A percentile compares a stretch with the other conserved stretches of the same genome.
Conservation (phyloP, 53 echinoderm and acorn worm genomes). For the Apostichopus leukothele region DNA sequence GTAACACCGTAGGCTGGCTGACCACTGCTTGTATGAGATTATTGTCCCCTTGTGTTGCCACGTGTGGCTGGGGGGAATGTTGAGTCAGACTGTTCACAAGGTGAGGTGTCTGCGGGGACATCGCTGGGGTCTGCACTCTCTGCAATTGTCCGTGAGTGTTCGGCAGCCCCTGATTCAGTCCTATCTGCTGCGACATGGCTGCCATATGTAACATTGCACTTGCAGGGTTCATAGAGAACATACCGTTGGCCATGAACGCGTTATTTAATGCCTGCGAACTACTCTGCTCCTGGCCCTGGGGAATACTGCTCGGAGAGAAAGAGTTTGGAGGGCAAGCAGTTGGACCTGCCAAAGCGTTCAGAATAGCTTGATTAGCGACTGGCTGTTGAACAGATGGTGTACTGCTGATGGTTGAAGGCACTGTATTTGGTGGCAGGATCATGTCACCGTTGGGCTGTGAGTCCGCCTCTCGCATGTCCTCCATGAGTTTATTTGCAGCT, state of each 20-base stretch:
- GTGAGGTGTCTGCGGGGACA: slow-evolving; percentile 76
- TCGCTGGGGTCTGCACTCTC: slow-evolving; percentile 65
- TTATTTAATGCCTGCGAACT: slow-evolving; percentile 43
- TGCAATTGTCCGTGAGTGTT: slow-evolving; percentile 52
- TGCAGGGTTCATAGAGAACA: slow-evolving; percentile 62
- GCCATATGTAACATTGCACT: slow-evolving; percentile 81
- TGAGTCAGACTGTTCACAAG: slow-evolving; percentile 59
- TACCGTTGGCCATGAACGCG: slow-evolving; percentile 40
- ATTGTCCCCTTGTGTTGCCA: slow-evolving; percentile 36
- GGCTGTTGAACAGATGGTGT: slow-evolving; percentile 30
- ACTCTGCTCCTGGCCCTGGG: slow-evolving; percentile 47
- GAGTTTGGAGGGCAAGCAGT: slow-evolving; percentile 35
- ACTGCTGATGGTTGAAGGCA: slow-evolving; percentile 68
- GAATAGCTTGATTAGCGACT: slow-evolving; percentile 63
- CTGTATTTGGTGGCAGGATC: slow-evolving; percentile 71
- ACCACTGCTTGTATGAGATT: slow-evolving; percentile 30
- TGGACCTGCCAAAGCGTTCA: slow-evolving; percentile 56
- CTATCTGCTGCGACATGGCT: slow-evolving; percentile 63
- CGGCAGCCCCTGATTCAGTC: slow-evolving; percentile 50
- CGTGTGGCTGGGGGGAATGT: slow-evolving; percentile 59
- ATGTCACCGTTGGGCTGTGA: slow-evolving; percentile 58
- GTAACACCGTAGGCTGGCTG: slow-evolving; percentile 68
- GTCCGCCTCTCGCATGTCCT: slow-evolving; percentile 80
- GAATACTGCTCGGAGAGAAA: slow-evolving; percentile 32
- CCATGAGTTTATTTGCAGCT: slow-evolving; percentile 86